Base-by-base conservation (phyloP, 2,113 vertebrate genomes). In the Pteropus alecto region DNA sequence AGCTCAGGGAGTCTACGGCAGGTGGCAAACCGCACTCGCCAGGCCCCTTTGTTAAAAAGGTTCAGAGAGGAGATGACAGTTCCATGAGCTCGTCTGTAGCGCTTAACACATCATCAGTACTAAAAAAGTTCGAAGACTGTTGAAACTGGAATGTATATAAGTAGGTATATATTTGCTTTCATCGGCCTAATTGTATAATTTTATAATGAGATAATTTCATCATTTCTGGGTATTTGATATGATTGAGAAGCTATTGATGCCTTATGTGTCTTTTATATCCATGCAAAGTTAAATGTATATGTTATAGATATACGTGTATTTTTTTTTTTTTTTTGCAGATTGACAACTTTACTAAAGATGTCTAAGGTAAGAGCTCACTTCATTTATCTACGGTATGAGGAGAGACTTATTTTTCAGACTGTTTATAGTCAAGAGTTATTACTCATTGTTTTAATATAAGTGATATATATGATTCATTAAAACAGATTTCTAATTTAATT, bases 291-390 rank as follows among this genome's bases (percentile, higher is more conserved):
- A n/a, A 90, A 87, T 79, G 41, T 19, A 1, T n/a, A 0, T 0
- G 4, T 67, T 15, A 33, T 41, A 74, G 4, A 61, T 16, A 46
- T 46, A 1, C 14, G 5, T n/a, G 3, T 48, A 6, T 83, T 46
- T 46, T 4, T 43, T 2, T 46, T n/a, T 85, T 76, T 71, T 97
- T 94, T 95, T 96, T 84, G 77, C 98, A 99, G 98, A 78, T 97
- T 95, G 84, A 85, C 77, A 46, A 51, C 78, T 94, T 79, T 84
- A 15, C 16, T 93, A 73, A 98, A 97, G 91, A 99, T 99, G 99
- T 98, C 98, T 74, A 99, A 99, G 98, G 99, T 99, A 98, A 98
- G 97, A 95, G 95, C n/a, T 3, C 81, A 33, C 0, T 91, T 90
- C 5, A 6, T 78, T 1, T 51, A 8, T 63, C 14, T 71, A 19